These are phyloP conservation scores for Tolypeutes matacus DNA, from an alignment of 2,797 vertebrate genomes.

Conservation along the genomic window DNA sequence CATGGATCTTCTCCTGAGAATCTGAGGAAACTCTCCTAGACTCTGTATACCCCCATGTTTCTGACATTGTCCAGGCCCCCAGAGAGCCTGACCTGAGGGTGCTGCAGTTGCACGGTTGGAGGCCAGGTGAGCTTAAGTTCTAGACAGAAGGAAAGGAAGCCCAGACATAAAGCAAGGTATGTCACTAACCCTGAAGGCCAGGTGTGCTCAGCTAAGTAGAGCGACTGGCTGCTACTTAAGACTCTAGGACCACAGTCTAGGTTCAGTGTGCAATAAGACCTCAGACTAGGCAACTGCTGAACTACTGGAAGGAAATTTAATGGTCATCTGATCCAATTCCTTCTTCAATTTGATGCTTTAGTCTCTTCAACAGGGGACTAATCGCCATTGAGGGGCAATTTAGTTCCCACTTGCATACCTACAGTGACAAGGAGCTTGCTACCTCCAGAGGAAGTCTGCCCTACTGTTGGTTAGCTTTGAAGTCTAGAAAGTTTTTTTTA, in stretches of 20 bases:
- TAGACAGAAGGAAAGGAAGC: not conserved
- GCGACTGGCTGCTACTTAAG: not conserved
- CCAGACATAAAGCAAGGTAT: not conserved
- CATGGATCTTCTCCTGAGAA: not conserved
- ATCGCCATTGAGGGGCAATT: not conserved
- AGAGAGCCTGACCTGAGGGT: not conserved
- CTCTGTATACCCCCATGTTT: not conserved
- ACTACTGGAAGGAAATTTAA: not conserved
- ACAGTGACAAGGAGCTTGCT: not conserved
- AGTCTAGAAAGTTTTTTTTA: not conserved
- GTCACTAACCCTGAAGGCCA: not conserved
- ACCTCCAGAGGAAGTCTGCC: not conserved
- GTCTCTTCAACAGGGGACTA: not conserved
- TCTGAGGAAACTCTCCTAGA: not conserved
- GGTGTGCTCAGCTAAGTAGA: not conserved
- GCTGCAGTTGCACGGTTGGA: not conserved
- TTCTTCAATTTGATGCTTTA: not conserved
- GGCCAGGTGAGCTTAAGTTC: not conserved
- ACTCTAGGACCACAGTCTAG: not conserved
- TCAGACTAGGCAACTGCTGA: not conserved
- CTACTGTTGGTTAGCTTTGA: not conserved
- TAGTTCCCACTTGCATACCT: not conserved
- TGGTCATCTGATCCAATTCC: not conserved
- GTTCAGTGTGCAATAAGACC: not conserved
- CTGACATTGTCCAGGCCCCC: not conserved